Base-by-base conservation (phyloP, 2,888 invertebrate species). In the Syritta pipiens region DNA sequence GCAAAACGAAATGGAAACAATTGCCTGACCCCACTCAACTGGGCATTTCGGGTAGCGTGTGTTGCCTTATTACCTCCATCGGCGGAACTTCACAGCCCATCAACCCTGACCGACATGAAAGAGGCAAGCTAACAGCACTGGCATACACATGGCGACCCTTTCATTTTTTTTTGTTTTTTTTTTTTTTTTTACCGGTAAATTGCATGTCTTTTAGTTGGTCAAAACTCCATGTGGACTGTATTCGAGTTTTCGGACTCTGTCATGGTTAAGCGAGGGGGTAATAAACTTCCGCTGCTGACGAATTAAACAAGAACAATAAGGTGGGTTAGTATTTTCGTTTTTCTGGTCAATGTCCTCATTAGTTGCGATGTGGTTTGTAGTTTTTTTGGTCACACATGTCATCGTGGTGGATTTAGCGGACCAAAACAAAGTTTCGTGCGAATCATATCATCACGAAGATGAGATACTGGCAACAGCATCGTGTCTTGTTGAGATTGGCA, bases 41-140 rank as follows among this genome's bases (percentile, higher is more conserved):
- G 20, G 30, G 20, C 10, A 24, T 35, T 22, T 24, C n/a, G 10
- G 32, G 19, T 77, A 77, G 77, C 77, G 55, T 77, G 72, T n/a
- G n/a, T 22, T 40, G 14, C 40, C 42, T 62, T 55, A 55, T 75
- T 53, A 55, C 44, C 68, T n/a, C 37, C 28, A 51, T 59, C 59
- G 42, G 32, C 60, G 72, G 72, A 72, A 53, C 60, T 72, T 72
- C 65, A 71, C 65, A 77, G 62, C 72, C 71, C 65, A 77, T 77
- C 77, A 77, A 77, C 77, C 77, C 77, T 72, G 77, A 77, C 77
- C 77, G 77, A 77, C 72, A 68, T 72, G 49, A 75, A n/a, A n/a
- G n/a, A n/a, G n/a, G n/a, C n/a, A n/a, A n/a, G 37, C 19, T 19
- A 62, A 48, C 69, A 62, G 42, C 35, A 49, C n/a, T n/a, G n/a